Percentiles rank a stretch among this genome's conserved stretches.
Evolutionary conservation across 2,888 invertebrate species (phyloP).

Genomic region (Dryobota labecula): DNA sequence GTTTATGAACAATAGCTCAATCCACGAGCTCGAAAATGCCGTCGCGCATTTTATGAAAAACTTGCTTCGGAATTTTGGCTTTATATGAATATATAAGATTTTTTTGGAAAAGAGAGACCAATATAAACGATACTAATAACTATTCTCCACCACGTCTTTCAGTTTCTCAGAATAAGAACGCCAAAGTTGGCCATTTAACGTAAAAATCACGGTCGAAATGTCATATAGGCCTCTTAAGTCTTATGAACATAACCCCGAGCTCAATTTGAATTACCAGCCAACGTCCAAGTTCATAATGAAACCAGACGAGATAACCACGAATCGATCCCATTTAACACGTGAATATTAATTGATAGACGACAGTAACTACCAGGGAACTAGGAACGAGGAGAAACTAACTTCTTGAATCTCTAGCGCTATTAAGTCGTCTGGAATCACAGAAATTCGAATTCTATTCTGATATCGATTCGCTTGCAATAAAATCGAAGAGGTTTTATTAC

Average conservation of each 20-base stretch:
- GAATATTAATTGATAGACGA: conserved; percentile 15
- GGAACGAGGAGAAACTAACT: conserved; percentile 1
- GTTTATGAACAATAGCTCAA: too few relatives aligned
- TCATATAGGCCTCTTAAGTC: too few relatives aligned
- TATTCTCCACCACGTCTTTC: too few relatives aligned
- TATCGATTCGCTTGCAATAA: conserved; percentile 17
- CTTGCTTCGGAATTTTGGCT: too few relatives aligned
- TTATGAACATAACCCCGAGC: not conserved
- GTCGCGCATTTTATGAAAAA: too few relatives aligned
- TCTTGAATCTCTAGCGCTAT: conserved; percentile 15
- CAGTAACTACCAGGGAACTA: conserved; percentile 19
- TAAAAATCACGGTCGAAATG: too few relatives aligned
- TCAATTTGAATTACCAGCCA: conserved; percentile 1
- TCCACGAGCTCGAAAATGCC: too few relatives aligned
- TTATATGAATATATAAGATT: too few relatives aligned
- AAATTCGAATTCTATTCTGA: not conserved
- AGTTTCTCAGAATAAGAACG: too few relatives aligned
- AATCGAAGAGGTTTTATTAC: conserved; percentile 24
- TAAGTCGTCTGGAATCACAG: conserved; percentile 27
- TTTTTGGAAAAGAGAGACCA: too few relatives aligned
- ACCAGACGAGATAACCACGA: conserved; percentile 12
- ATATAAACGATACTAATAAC: too few relatives aligned
- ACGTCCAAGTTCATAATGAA: conserved; percentile 1
- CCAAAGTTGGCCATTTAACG: too few relatives aligned
- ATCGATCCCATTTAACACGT: conserved; percentile 9